These are phyloP conservation scores for Ypsolopha sequella DNA, from an alignment of 2,888 invertebrate species.

Conservation along the genomic window DNA sequence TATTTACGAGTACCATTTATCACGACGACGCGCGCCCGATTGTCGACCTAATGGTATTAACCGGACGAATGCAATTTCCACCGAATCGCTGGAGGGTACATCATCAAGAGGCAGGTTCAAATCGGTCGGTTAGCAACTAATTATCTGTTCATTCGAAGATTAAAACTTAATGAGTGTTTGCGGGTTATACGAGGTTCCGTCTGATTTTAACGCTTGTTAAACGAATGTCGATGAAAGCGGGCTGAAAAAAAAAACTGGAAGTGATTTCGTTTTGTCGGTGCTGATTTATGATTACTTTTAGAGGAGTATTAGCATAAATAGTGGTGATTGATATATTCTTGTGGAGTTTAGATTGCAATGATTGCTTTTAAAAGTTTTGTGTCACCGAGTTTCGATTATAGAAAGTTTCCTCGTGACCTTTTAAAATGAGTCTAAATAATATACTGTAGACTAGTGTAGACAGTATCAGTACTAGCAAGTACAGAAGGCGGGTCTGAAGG, in stretches of 20 bases:
- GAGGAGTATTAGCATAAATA: too few species aligned
- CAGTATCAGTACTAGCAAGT: too few species aligned
- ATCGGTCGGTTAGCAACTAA: conserved; percentile 21
- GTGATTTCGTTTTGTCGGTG: too few species aligned
- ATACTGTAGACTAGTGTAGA: too few species aligned
- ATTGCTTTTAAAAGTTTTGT: too few species aligned
- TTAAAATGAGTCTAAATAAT: too few species aligned
- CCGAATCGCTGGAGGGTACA: conserved; percentile 1
- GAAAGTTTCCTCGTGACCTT: too few species aligned
- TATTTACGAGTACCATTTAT: conserved; percentile 32
- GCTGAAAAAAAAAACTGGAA: neutral
- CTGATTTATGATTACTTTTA: too few species aligned
- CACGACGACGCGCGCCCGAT: conserved; percentile 16
- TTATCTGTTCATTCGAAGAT: conserved; percentile 24
- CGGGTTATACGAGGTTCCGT: conserved; percentile 1
- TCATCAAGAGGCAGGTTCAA: neutral
- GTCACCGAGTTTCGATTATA: too few species aligned
- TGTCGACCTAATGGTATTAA: conserved; percentile 14
- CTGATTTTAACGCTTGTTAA: conserved; percentile 3
- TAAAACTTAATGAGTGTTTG: conserved; percentile 23
- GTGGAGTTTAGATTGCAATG: too few species aligned
- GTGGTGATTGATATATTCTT: too few species aligned
- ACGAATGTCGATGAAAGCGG: conserved; percentile 2
- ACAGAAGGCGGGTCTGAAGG: too few species aligned
- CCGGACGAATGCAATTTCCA: conserved; percentile 4